Percentiles rank a stretch among this genome's conserved stretches.
phyloP scores from a whole-genome alignment of 1,140 invertebrate genomes.

The Brachionus manjavacas region DNA sequence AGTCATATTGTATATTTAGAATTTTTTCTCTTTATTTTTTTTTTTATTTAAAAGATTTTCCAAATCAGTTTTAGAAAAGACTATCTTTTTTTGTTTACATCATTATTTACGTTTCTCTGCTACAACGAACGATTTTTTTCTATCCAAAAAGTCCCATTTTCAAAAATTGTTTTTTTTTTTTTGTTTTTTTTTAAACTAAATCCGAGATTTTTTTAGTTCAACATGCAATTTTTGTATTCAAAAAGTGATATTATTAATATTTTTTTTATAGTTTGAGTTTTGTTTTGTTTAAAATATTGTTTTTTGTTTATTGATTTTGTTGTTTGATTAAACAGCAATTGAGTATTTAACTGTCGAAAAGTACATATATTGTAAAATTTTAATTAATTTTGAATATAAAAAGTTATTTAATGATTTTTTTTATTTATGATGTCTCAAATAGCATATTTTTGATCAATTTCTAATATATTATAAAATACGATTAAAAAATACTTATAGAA shows the following conservation, averaged over 20 bases:
- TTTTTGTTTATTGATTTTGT: background rate
- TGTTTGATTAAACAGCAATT: background rate
- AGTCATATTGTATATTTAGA: background rate
- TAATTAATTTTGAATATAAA: background rate
- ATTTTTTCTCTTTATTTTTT: background rate
- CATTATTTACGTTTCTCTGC: background rate
- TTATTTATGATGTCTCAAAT: background rate
- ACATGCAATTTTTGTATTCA: background rate
- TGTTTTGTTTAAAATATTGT: background rate
- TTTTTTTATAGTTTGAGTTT: background rate
- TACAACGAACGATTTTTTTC: background rate
- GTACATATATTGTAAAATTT: background rate
- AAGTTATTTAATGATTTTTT: background rate
- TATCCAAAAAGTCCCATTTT: background rate
- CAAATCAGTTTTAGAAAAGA: background rate
- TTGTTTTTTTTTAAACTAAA: background rate
- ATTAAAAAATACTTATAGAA: too few relatives aligned
- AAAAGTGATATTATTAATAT: background rate
- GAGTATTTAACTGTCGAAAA: background rate
- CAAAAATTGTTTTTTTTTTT: background rate
- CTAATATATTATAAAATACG: background rate
- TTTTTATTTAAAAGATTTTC: background rate
- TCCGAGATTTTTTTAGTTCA: background rate
- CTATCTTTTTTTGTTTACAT: background rate
- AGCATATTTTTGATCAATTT: background rate